These are phyloP conservation scores for Mystacornis crossleyi DNA, from an alignment of 2,113 vertebrate genomes.

Conservation along the genomic window DNA sequence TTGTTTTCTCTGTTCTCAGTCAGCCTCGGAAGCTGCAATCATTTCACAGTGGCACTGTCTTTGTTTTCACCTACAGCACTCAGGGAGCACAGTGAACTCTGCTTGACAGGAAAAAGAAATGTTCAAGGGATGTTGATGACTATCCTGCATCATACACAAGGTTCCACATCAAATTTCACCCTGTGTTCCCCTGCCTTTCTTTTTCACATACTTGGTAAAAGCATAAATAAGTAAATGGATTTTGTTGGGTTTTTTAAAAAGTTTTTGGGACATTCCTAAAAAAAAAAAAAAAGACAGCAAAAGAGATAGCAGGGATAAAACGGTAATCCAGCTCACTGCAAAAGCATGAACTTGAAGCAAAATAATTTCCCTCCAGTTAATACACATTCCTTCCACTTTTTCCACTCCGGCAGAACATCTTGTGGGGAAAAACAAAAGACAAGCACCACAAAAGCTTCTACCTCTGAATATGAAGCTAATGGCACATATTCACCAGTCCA, in stretches of 20 bases:
- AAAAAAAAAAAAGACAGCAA: constrained; percentile 20
- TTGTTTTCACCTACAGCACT: neutral
- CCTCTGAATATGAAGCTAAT: neutral
- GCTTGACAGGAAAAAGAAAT: neutral
- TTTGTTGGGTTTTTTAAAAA: neutral
- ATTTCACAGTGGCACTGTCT: neutral
- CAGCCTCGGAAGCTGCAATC: neutral
- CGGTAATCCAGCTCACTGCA: constrained; percentile 4
- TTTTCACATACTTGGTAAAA: constrained; percentile 20
- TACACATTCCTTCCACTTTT: neutral
- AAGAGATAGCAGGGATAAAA: constrained; percentile 41
- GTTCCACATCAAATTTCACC: neutral
- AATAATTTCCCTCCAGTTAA: neutral
- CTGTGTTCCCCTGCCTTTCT: neutral
- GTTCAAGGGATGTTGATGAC: neutral
- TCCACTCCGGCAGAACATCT: neutral
- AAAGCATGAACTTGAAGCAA: constrained; percentile 5
- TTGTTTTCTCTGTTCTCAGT: constrained; percentile 9
- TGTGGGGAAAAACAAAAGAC: neutral
- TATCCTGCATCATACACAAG: neutral
- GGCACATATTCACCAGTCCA: neutral
- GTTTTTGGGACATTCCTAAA: constrained; percentile 6
- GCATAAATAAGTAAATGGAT: neutral
- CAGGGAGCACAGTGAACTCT: neutral
- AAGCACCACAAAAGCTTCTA: constrained; percentile 9